These are phyloP conservation scores for Ectropis grisescens DNA, from an alignment of 1,140 invertebrate species.

Conservation along the genomic window DNA sequence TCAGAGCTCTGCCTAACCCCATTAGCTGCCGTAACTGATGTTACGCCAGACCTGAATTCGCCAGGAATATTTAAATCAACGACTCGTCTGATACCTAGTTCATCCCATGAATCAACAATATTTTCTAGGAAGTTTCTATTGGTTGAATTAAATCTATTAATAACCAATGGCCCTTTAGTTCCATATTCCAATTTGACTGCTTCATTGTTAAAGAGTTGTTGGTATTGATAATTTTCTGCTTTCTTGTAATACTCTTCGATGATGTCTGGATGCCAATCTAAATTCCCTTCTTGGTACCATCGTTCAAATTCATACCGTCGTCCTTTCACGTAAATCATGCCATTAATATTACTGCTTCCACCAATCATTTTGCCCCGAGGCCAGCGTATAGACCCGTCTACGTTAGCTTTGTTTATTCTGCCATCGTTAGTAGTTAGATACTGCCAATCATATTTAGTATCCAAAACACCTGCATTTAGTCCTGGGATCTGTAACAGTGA, in stretches of 20 bases:
- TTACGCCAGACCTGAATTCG: constrained; percentile 34
- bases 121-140: constrained; percentile 16
- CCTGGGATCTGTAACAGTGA: constrained; percentile 66
- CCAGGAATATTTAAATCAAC: constrained; percentile 39
- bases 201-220: constrained; percentile 12
- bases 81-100: constrained; percentile 27
- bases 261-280: constrained; percentile 74
- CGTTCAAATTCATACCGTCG: constrained; percentile 71
- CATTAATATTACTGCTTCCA: constrained; percentile 82
- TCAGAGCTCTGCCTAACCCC: constrained; percentile 72
- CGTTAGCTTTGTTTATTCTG: constrained; percentile 54
- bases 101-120: constrained; percentile 44
- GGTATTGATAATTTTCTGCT: constrained; percentile 31
- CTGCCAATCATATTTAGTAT: constrained; percentile 73
- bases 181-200: constrained; percentile 23
- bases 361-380: constrained; percentile 79
- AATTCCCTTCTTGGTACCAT: constrained; percentile 75
- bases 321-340: constrained; percentile 82
- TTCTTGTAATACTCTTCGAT: constrained; percentile 23
- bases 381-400: constrained; percentile 69
- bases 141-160: constrained; percentile 31
- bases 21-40: constrained; percentile 28
- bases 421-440: constrained; percentile 73
- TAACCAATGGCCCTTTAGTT: constrained; percentile 18
- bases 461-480: constrained; percentile 47